Percentiles rank a stretch among this genome's conserved stretches.
Evolutionary conservation across 1,140 invertebrate genomes (phyloP).

Genomic region (Trinorchestia longiramus): DNA sequence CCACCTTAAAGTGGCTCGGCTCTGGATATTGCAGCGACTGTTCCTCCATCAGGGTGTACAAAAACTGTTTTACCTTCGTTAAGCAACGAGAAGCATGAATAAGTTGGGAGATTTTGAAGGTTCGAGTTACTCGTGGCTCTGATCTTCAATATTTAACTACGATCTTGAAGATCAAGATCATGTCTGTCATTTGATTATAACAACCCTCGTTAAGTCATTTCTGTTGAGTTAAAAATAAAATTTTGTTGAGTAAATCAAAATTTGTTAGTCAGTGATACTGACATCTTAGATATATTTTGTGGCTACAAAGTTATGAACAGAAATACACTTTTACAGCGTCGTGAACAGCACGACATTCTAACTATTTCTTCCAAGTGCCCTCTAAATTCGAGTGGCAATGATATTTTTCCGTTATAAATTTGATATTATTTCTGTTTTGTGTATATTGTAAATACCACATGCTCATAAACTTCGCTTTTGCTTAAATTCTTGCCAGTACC

Average conservation of each 20-base stretch:
- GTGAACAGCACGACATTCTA: background rate
- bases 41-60: background rate
- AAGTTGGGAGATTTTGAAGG: background rate
- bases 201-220: background rate
- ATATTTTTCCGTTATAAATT: background rate
- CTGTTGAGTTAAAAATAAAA: background rate
- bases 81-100: background rate
- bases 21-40: background rate
- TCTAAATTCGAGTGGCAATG: background rate
- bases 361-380: background rate
- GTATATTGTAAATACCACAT: slow-evolving; percentile 45
- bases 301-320: background rate
- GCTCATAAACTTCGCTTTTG: slow-evolving; percentile 33
- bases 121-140: background rate
- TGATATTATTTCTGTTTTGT: background rate
- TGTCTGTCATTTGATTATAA: background rate
- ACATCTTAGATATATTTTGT: background rate
- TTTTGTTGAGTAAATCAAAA: background rate
- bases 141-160: background rate
- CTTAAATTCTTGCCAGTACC: slow-evolving; percentile 51
- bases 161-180: background rate
- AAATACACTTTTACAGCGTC: background rate
- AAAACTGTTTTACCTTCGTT: background rate
- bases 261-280: background rate
- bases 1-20: background rate